Conservation (phyloP, 2,113 vertebrate species). For the Myrmecophaga tridactyla region DNA sequence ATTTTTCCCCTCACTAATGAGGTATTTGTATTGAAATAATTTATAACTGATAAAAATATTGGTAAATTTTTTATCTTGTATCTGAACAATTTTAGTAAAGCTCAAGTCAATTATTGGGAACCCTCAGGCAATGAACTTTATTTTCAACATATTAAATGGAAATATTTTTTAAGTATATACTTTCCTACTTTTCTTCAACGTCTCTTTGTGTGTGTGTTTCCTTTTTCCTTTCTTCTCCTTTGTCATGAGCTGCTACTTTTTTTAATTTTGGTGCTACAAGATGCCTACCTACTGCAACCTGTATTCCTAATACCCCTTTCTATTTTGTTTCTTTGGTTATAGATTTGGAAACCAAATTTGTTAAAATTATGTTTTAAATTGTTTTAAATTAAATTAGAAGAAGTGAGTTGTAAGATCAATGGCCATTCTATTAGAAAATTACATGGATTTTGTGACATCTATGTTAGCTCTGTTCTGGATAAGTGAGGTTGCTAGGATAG, state of each 20-base stretch:
- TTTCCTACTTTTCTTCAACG: constrained; percentile 21
- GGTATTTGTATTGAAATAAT: neutral
- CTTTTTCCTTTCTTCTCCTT: neutral
- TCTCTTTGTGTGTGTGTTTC: neutral
- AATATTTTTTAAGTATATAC: neutral
- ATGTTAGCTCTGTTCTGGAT: neutral
- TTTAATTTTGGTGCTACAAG: neutral
- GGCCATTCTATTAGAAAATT: neutral
- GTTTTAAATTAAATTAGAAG: neutral
- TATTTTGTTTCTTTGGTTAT: neutral
- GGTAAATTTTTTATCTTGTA: neutral
- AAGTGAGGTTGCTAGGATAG: neutral
- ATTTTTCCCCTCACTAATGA: neutral
- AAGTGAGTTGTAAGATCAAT: neutral
- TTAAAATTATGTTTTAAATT: constrained; percentile 11
- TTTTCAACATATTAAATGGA: neutral
- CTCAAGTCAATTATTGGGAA: neutral
- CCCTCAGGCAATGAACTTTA: neutral
- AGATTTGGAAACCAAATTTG: neutral
- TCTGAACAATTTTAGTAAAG: neutral
- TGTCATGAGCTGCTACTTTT: constrained; percentile 2
- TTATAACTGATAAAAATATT: neutral
- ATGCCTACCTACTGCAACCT: neutral
- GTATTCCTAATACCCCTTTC: neutral
- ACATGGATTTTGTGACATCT: neutral